Percentiles rank a stretch among this genome's conserved stretches.
phyloP scores from a whole-genome alignment of 2,888 invertebrate species.

The Pollenia amentaria region DNA sequence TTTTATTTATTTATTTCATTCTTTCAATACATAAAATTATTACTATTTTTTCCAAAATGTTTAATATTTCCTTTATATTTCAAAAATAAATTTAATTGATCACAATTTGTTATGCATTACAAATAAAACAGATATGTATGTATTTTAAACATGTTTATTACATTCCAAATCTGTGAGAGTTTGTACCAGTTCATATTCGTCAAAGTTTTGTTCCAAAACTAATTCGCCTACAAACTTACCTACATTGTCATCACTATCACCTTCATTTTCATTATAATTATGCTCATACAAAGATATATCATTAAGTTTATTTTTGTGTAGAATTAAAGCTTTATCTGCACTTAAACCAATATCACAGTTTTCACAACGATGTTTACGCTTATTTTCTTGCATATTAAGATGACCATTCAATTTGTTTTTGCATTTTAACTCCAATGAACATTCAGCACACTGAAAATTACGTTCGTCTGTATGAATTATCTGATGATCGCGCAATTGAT shows the following conservation, averaged over 20 bases:
- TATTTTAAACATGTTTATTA: constrained; percentile 24
- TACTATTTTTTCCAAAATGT: too few relatives aligned
- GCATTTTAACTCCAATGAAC: constrained; percentile 25
- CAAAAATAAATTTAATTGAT: too few relatives aligned
- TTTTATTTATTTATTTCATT: too few relatives aligned
- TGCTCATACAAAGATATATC: constrained; percentile 1
- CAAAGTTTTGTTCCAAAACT: background rate
- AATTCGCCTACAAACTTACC: background rate
- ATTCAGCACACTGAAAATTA: constrained; percentile 32
- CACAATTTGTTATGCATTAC: too few relatives aligned
- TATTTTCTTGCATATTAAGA: constrained; percentile 21
- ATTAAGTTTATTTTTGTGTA: background rate
- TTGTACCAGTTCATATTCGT: constrained; percentile 41
- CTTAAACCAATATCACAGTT: constrained; percentile 29
- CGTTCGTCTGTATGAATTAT: constrained; percentile 46
- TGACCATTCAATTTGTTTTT: constrained; percentile 28
- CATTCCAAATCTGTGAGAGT: constrained; percentile 65
- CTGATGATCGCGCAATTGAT: constrained; percentile 76
- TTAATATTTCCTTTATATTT: too few relatives aligned
- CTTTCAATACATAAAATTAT: too few relatives aligned
- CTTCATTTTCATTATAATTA: background rate
- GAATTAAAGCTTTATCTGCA: background rate
- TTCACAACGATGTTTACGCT: constrained; percentile 15
- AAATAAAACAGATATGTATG: too few relatives aligned
- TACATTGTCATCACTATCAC: background rate